Evolutionary conservation across 2,888 invertebrate genomes (phyloP).

Genomic region (Drepanosiphum platanoidis): DNA sequence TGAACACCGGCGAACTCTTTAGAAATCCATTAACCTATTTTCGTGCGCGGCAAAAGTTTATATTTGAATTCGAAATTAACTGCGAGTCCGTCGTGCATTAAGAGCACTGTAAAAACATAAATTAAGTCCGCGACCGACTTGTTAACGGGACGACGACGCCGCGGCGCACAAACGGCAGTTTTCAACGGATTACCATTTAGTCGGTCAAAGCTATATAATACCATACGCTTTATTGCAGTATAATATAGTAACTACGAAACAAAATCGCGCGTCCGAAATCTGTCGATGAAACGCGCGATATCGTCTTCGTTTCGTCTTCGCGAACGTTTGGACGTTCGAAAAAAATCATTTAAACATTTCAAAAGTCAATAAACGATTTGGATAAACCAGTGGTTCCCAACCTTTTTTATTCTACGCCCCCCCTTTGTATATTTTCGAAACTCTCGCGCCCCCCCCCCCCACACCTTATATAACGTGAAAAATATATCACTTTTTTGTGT

Average conservation of each 20-base stretch:
- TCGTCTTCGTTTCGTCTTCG: too few relatives aligned
- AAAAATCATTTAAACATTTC: too few relatives aligned
- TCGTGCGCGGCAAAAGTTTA: constrained; percentile 9
- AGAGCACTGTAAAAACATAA: not conserved
- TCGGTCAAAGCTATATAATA: not conserved
- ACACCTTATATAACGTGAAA: too few relatives aligned
- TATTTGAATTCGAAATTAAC: constrained; percentile 35
- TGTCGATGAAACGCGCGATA: not conserved
- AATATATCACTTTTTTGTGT: too few relatives aligned
- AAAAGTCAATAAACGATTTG: too few relatives aligned
- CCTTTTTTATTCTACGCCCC: too few relatives aligned
- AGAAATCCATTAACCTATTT: constrained; percentile 52
- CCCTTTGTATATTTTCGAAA: too few relatives aligned
- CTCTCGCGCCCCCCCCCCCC: too few relatives aligned
- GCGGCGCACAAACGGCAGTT: not conserved
- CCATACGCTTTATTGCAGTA: not conserved
- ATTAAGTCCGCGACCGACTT: constrained; percentile 10
- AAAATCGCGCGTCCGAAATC: not conserved
- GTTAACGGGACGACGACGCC: too few relatives aligned
- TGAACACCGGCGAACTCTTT: constrained; percentile 50
- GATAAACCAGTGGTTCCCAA: too few relatives aligned
- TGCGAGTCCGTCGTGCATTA: not conserved
- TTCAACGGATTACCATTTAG: not conserved
- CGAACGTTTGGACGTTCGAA: too few relatives aligned
- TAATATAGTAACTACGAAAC: too few relatives aligned